Base-by-base conservation (phyloP, 2,113 vertebrate species). In the Lutjanus erythropterus region DNA sequence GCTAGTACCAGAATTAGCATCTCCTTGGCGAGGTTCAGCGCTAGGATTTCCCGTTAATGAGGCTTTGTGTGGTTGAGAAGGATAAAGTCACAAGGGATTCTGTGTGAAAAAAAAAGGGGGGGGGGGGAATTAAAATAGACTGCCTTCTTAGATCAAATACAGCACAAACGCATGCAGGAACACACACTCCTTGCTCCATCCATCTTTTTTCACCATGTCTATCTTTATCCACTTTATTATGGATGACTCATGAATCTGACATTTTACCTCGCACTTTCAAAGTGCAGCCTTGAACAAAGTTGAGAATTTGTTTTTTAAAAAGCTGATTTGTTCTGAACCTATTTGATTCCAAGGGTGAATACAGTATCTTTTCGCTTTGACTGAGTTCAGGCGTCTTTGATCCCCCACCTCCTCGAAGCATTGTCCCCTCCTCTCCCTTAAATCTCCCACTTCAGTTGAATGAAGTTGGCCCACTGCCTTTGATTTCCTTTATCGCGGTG, bases 21-120 rank as follows among this genome's bases (percentile, higher is more conserved):
- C 88, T 93, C 84, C 84, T 88, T 80, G 86, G 83, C 23, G 37
- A 67, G 86, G 77, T 83, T 84, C 85, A 83, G 79, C 12, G 47
- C 87, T 90, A 86, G 90, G 86, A 86, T 94, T 93, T 93, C 90
- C 90, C 69, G 61, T 90, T 94, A 94, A 94, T 93, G 92, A 94
- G 88, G 62, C 87, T 90, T 76, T 69, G 66, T 87, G 86, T 79
- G 80, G 85, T 84, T 58, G 81, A 91, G 75, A 84, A 68, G 69
- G 87, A 86, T 84, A 68, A 70, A 85, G 73, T 84, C 88, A 80
- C 87, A 61, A 64, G 83, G 89, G 91, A 92, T 83, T 85, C 60
- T 85, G 82, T 53, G 25, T 75, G 65, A 60, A 60, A 18, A 33
- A 65, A 69, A 53, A 58, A 66, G 66, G 67, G 0, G 9, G 0